Conservation (phyloP, 1,140 invertebrate species). For the Bombus sibiricus region DNA sequence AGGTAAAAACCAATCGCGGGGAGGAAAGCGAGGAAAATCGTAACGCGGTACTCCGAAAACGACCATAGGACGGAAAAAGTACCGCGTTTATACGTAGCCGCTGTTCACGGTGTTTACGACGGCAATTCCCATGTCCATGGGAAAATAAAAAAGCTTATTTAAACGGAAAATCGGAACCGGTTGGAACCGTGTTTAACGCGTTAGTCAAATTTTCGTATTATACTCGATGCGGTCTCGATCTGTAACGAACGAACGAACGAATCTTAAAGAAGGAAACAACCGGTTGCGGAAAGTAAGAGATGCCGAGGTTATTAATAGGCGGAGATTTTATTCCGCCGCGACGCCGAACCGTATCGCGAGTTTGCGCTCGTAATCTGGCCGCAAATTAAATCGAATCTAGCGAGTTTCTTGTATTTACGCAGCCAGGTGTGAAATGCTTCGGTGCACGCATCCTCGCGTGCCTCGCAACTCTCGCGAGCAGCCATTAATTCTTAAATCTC, state of each 20-base stretch:
- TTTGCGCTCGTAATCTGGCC: not conserved
- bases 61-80: too few species aligned
- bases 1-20: not conserved
- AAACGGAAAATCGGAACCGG: not conserved
- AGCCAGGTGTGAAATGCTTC: conserved; percentile 54
- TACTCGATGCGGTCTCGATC: not conserved
- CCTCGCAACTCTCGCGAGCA: not conserved
- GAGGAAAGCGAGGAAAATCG: not conserved
- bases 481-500: conserved; percentile 43
- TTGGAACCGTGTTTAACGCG: not conserved
- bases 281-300: not conserved
- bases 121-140: not conserved
- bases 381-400: conserved; percentile 55
- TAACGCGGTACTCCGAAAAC: conserved; percentile 3
- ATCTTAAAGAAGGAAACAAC: not conserved
- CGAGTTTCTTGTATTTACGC: conserved; percentile 56
- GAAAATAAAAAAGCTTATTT: not conserved
- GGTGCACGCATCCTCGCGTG: conserved; percentile 55
- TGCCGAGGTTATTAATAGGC: conserved; percentile 51
- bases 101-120: not conserved
- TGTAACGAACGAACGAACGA: not conserved
- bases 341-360: conserved; percentile 6
- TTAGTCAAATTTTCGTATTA: not conserved
- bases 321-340: conserved; percentile 37
- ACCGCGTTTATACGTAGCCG: not conserved